Base-by-base conservation (phyloP, 2,797 vertebrate species). In the Siniperca obscura region DNA sequence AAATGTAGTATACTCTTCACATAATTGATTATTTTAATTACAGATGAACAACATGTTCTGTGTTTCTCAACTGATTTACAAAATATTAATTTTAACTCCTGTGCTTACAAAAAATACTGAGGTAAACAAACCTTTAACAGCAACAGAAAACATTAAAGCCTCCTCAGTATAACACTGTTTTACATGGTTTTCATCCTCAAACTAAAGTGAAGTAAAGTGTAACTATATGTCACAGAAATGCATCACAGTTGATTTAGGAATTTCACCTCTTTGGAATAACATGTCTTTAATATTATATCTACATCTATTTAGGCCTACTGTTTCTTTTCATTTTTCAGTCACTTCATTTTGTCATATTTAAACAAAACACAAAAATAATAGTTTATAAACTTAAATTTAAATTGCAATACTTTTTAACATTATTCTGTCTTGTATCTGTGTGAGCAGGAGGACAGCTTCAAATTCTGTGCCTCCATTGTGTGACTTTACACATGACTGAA, bases 401-500 rank as follows among this genome's bases (percentile, higher is more conserved):
- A 34, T 19, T 53, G 19, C 19, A 72, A 16, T 25, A 22, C 4
- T 25, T 48, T 48, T 27, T 4, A 34, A 53, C 5, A 60, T 1
- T 36, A 13, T 60, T 36, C 4, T 21, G 25, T 46, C 53, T 60
- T 30, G 38, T 14, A 64, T 64, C 74, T 59, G 61, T 56, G 11
- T 64, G 65, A 72, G 74, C 21, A 72, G 34, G 46, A 61, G 72
- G 64, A 59, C 10, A 44, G 22, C 40, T 86, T 74, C 50, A 70
- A 38, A 80, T 57, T 72, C 64, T 78, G 70, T 68, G 74, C 62
- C 48, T 80, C 81, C 77, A 81, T 79, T 91, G 86, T 89, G 79
- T 87, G 82, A 89, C 88, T 93, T 90, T 81, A 89, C 85, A 91
- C 90, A 92, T 92, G 86, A 89, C 74, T 93, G 83, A 61, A 81